Evolutionary conservation across 37 sponge, comb jelly and placozoan genomes (phyloP), one percentile per base, ranked within the genome.

Genomic region (Axinella damicornis): DNA sequence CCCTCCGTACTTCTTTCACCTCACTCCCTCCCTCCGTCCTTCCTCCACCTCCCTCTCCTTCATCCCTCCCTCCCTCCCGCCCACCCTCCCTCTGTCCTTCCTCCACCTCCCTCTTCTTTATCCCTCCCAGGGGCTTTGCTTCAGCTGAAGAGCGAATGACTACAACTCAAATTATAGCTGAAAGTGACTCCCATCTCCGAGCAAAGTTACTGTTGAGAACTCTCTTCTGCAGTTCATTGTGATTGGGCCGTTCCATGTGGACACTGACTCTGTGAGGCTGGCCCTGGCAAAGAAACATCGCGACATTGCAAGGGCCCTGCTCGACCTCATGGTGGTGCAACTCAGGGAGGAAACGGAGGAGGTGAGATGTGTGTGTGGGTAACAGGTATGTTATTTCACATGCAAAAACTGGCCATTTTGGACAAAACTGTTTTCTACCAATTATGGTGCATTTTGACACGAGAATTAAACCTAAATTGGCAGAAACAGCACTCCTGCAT

Each of bases 161-260:
- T 31, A 87, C 89, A 53, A 39, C 70, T 53, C 91, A 97, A 69
- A 88, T 99, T 40, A 89, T 85, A 66, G 79, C 83, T 0, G 94
- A 97, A 69, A 96, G 96, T 61, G 97, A 96, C 82, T 78, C 55
- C 32, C 96, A 94, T 57, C 84, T 97, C 27, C 63, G 56, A 92
- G 75, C 67, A 96, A 97, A 69, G 73, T 27, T 16, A 57, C 28
- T 16, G 68, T 99, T 1, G 99, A 96, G 79, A 58, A 55, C 27
- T 65, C 84, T 38, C 61, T 99, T 1, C 99, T 97, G 18, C 82
- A 90, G 80, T 53, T 39, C 34, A 75, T 96, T 24, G 69, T 76
- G 53, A 94, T 96, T 57, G 97, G 97, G 52, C 97, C 99, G 2
- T 99, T 99, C 76, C 79, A 82, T 59, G 79, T 99, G 28, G 90